Evolutionary conservation across 2,888 invertebrate genomes (phyloP), one percentile per base, ranked within the genome.

Genomic region (Ramazzottius varieornatus): DNA sequence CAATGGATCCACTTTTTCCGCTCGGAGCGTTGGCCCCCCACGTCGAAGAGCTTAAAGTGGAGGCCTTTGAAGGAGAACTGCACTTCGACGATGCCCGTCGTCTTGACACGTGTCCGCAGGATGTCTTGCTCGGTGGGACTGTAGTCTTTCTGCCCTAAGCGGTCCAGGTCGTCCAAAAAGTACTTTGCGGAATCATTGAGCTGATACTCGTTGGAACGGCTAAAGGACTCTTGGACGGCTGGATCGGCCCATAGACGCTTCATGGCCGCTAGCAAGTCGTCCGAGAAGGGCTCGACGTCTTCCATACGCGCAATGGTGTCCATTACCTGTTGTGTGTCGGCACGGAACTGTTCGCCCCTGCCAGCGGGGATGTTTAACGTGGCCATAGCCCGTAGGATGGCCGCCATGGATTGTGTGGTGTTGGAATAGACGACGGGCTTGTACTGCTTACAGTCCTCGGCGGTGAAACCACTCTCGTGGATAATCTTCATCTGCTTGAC

Each of bases 401-500:
- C 96, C 76, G 96, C 96, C 81, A 99, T 83, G 73, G 96, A 98
- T 82, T 99, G 98, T 79, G 98, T 96, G 76, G 98, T 98, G 83
- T 98, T 98, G 83, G 93, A 94, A 83, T 98, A 99, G 71, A 98
- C 98, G 77, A 99, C 98, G 71, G 96, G 96, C 82, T 94, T 88
- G 82, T 94, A 98, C 83, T 98, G 98, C 82, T 96, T 96, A 82
- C 96, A 96, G 82, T 98, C 98, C 81, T 98, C 98, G 77, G 88
- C 88, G 78, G 98, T 98, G 80, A 98, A 98, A 71, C 98, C 98
- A 80, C 93, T 94, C 81, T 98, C 98, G 84, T 98, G 98, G 80
- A 98, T 98, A 83, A 98, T 98, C 92, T 94, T 96, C 94, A 96
- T 96, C 83, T 96, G 96, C 84, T 98, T 96, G 73, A 96, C 93